phyloP scores from a whole-genome alignment of 2,888 invertebrate species.

The Drosophila anomelani region DNA sequence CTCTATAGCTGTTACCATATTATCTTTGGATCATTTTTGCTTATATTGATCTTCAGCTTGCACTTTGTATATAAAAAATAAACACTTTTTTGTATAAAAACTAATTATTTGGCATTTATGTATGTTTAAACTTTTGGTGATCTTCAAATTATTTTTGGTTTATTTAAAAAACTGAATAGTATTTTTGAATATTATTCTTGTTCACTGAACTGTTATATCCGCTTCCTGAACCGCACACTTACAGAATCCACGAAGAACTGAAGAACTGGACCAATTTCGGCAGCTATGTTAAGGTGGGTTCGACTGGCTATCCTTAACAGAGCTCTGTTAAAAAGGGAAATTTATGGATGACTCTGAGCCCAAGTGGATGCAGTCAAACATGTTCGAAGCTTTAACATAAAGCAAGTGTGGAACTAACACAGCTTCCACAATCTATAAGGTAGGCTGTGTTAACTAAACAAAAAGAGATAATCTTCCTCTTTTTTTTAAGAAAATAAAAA shows the following conservation, averaged over 20 bases:
- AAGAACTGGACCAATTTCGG: conserved; percentile 31
- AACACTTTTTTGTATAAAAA: background rate
- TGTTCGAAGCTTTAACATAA: conserved; percentile 8
- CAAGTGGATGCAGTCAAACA: conserved; percentile 1
- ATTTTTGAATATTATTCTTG: background rate
- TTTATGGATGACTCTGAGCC: background rate
- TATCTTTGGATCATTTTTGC: background rate
- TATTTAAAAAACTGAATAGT: background rate
- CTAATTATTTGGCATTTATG: background rate
- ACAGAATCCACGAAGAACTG: conserved; percentile 59
- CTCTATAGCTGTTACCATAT: background rate
- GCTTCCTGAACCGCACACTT: conserved; percentile 43
- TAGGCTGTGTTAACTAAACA: background rate
- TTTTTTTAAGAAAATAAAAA: background rate
- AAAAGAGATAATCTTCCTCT: too few species aligned
- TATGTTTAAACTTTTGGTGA: background rate
- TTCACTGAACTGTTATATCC: conserved; percentile 17
- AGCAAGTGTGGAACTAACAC: conserved; percentile 12
- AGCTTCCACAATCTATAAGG: background rate
- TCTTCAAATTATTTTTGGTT: background rate
- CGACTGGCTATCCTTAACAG: conserved; percentile 12
- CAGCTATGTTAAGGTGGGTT: conserved; percentile 3
- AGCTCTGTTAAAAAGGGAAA: conserved; percentile 10
- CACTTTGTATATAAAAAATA: background rate
- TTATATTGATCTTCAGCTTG: background rate